Conservation (phyloP, 2,797 vertebrate species). For the Gadopsis marmoratus region DNA sequence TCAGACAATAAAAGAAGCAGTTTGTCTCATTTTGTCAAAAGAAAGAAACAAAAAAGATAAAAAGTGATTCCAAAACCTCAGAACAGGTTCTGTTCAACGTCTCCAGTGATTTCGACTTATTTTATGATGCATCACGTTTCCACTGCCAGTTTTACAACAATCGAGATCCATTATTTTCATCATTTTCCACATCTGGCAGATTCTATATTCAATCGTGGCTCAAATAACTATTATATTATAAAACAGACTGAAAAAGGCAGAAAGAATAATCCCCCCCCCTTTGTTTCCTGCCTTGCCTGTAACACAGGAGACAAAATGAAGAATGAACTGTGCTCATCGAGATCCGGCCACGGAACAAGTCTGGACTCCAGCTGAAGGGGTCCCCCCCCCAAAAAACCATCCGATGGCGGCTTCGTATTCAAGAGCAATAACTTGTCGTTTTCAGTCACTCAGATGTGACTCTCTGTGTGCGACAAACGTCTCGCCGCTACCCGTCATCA, state of each 20-base stretch:
- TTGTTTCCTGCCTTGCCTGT: slow-evolving; percentile 25
- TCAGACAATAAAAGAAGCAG: neutral
- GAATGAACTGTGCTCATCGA: slow-evolving; percentile 31
- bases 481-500: slow-evolving; percentile 14
- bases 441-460: neutral
- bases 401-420: neutral
- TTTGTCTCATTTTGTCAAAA: neutral
- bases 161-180: slow-evolving; percentile 3
- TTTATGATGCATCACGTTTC: neutral
- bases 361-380: neutral
- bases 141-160: slow-evolving; percentile 6
- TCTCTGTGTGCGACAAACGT: slow-evolving; percentile 2
- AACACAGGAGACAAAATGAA: slow-evolving; percentile 22
- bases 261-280: slow-evolving; percentile 4
- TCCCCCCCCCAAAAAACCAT: neutral
- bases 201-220: neutral
- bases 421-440: slow-evolving; percentile 4
- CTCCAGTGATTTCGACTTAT: slow-evolving; percentile 76
- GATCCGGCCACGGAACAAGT: neutral
- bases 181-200: neutral
- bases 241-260: slow-evolving; percentile 26
- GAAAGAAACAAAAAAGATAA: neutral
- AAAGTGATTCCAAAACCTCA: neutral
- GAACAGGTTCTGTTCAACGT: slow-evolving; percentile 11
- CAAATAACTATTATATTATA: neutral